Conservation (phyloP, 2,797 vertebrate species). For the Siniperca scherzeri region DNA sequence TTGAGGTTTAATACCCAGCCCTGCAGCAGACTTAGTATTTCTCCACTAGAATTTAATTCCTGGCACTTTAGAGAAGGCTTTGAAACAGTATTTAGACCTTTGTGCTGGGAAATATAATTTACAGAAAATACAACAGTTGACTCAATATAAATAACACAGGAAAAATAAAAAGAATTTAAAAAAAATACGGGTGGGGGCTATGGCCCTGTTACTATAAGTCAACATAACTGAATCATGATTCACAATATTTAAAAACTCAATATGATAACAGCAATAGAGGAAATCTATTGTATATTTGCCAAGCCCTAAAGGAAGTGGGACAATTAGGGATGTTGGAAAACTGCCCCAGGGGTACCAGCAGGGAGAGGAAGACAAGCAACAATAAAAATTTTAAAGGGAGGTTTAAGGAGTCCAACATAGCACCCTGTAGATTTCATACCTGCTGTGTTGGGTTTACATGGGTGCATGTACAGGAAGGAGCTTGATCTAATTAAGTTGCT, state of each 20-base stretch:
- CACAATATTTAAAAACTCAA: neutral
- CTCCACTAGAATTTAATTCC: neutral
- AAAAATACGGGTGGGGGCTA: neutral
- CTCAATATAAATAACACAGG: neutral
- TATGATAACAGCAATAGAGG: neutral
- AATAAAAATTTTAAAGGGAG: neutral
- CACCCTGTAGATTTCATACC: slow-evolving; percentile 30
- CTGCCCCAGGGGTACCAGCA: slow-evolving; percentile 12
- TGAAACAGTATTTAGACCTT: neutral
- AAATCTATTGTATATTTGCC: neutral
- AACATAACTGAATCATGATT: neutral
- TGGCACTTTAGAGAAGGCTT: neutral
- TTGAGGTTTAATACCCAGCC: neutral
- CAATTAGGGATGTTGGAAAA: neutral
- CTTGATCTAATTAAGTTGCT: slow-evolving; percentile 72
- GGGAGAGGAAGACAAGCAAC: slow-evolving; percentile 9
- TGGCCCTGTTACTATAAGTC: neutral
- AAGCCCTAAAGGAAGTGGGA: neutral
- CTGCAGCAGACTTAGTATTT: neutral
- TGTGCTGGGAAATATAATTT: neutral
- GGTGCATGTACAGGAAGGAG: slow-evolving; percentile 45
- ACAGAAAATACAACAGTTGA: neutral
- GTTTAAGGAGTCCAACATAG: neutral
- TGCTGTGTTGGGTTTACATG: slow-evolving; percentile 41
- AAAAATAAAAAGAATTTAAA: neutral